A percentile compares a stretch with the other conserved stretches of the same genome.
These are phyloP conservation scores for Rhorus exstirpatorius DNA, from an alignment of 2,888 invertebrate genomes.

Conservation along the genomic window DNA sequence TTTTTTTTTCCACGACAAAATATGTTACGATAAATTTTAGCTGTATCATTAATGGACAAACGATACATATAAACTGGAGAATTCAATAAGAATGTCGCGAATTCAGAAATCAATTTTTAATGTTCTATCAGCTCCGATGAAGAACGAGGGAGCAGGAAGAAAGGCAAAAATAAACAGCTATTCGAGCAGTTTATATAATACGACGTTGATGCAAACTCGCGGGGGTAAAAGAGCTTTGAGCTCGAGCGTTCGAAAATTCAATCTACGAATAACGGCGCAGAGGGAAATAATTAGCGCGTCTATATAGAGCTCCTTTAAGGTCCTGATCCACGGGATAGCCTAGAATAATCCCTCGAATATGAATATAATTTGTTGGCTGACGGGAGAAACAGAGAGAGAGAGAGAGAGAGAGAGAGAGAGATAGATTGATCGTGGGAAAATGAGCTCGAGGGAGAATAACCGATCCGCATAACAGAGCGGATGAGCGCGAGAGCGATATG, in stretches of 20 bases:
- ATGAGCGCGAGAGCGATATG: slow-evolving; percentile 32
- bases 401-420: slow-evolving; percentile 54
- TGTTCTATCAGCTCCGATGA: background rate
- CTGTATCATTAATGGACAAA: background rate
- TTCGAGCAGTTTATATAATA: slow-evolving; percentile 17
- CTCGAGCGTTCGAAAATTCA: slow-evolving; percentile 78
- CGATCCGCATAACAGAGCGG: slow-evolving; percentile 1
- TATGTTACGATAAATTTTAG: background rate
- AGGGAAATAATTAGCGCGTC: slow-evolving; percentile 84
- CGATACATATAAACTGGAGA: background rate
- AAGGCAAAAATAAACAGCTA: background rate
- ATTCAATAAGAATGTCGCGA: slow-evolving; percentile 26
- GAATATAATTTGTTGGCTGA: slow-evolving; percentile 84
- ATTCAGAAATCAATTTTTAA: slow-evolving; percentile 44
- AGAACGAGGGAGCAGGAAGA: background rate
- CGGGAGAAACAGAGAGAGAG: slow-evolving; percentile 52
- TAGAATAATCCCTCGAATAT: slow-evolving; percentile 83
- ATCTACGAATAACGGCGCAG: slow-evolving; percentile 79
- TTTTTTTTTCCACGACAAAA: background rate
- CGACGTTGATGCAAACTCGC: background rate
- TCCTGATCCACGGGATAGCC: slow-evolving; percentile 83
- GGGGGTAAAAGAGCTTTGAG: background rate
- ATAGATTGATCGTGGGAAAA: slow-evolving; percentile 28
- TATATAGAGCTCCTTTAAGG: slow-evolving; percentile 81
- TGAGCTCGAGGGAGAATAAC: slow-evolving; percentile 7